These are phyloP conservation scores for Urocynchramus pylzowi DNA, from an alignment of 2,113 vertebrate genomes.

Conservation along the genomic window DNA sequence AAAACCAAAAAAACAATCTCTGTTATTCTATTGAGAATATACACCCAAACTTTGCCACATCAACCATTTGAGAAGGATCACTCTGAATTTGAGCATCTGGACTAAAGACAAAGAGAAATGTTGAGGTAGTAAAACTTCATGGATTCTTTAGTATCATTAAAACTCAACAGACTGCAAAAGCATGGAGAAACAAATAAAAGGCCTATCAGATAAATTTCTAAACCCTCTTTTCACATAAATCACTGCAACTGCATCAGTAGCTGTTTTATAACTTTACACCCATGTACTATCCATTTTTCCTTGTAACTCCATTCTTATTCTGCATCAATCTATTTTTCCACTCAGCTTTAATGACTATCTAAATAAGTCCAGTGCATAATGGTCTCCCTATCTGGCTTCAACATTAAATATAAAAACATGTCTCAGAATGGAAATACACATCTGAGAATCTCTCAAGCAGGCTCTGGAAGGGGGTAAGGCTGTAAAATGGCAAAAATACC, in stretches of 20 bases:
- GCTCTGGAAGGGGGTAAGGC: neutral
- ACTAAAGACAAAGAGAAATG: neutral
- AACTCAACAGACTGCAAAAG: neutral
- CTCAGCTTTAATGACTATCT: neutral
- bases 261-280: neutral
- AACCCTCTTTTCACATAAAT: neutral
- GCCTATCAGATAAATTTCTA: neutral
- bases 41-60: neutral
- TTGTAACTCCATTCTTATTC: neutral
- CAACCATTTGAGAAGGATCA: neutral
- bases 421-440: neutral
- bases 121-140: neutral
- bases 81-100: neutral
- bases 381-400: neutral
- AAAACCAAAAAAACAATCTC: too few species aligned
- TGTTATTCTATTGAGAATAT: neutral
- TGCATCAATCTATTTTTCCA: neutral
- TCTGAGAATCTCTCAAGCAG: neutral
- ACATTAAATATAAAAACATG: neutral
- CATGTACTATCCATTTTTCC: neutral
- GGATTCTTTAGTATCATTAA: neutral
- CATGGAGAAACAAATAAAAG: neutral
- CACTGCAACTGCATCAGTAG: neutral
- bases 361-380: neutral
- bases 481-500: neutral